Conservation (phyloP, 2,888 invertebrate genomes). For the Graphium colonna region DNA sequence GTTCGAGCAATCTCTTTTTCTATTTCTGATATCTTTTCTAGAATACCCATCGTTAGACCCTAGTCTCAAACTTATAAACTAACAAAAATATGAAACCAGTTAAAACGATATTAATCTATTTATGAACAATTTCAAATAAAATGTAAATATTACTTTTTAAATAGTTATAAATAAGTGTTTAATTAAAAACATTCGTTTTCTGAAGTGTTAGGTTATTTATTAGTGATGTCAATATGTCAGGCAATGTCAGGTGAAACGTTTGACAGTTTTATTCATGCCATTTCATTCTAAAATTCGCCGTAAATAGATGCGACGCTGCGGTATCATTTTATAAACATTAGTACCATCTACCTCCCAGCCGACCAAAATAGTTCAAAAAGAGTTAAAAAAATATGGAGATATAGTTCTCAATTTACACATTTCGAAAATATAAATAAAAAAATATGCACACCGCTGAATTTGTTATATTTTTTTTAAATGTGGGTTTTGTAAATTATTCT, state of each 20-base stretch:
- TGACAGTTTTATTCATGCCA: neutral
- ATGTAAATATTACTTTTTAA: conserved; percentile 18
- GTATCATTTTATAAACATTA: too few species aligned
- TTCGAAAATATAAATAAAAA: too few species aligned
- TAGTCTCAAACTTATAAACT: conserved; percentile 19
- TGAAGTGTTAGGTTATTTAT: conserved; percentile 29
- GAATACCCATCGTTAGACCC: conserved; percentile 91
- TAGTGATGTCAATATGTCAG: conserved; percentile 29
- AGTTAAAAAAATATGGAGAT: too few species aligned
- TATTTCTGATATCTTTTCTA: conserved; percentile 99
- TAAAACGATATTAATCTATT: conserved; percentile 8
- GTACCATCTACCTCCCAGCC: too few species aligned
- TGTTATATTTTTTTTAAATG: too few species aligned
- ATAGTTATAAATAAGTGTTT: conserved; percentile 1
- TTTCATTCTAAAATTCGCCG: too few species aligned
- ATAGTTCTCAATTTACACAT: too few species aligned
- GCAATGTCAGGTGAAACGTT: conserved; percentile 17
- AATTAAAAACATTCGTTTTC: conserved; percentile 13
- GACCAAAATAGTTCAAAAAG: too few species aligned
- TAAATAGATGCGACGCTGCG: too few species aligned
- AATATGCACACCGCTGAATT: too few species aligned
- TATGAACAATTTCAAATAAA: conserved; percentile 22
- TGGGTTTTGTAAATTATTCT: too few species aligned
- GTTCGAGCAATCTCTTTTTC: conserved; percentile 99
- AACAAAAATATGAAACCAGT: conserved; percentile 19